These are phyloP conservation scores for Suncus etruscus DNA, from an alignment of 2,113 vertebrate species.

Conservation along the genomic window DNA sequence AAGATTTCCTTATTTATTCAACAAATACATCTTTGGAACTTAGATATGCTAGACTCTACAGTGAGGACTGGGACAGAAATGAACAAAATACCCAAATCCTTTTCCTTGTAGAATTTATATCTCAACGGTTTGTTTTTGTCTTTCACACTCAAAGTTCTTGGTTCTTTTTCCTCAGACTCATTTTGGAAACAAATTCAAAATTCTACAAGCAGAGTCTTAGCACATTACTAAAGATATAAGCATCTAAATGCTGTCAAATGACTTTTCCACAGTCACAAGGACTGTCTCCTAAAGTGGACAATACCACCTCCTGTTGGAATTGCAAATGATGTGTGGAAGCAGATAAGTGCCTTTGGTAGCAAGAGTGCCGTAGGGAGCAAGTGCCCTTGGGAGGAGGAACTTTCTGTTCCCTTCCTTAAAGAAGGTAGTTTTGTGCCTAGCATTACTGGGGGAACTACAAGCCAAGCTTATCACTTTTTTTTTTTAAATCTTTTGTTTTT, in stretches of 20 bases:
- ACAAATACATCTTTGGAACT: slow-evolving; percentile 1
- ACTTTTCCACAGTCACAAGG: neutral
- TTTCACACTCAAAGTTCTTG: neutral
- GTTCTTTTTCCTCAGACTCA: neutral
- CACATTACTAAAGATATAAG: neutral
- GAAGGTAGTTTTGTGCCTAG: no score
- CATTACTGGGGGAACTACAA: no score
- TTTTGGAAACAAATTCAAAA: slow-evolving; percentile 33
- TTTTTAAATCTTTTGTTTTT: no score
- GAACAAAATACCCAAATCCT: neutral
- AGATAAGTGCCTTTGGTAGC: no score
- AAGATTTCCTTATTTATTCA: slow-evolving; percentile 32
- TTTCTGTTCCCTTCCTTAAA: no score
- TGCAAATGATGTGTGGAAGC: no score
- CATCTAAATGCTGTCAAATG: neutral
- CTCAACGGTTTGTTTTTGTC: neutral
- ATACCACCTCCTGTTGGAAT: no score
- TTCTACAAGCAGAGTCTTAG: neutral
- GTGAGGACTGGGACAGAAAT: neutral
- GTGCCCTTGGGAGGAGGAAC: no score
- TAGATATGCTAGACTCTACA: neutral
- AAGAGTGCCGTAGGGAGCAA: no score
- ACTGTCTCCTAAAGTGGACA: no score
- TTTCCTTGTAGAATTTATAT: neutral
- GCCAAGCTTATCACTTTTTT: no score